Base-by-base conservation (phyloP, 2,888 invertebrate genomes). In the Diarsia dahlii region DNA sequence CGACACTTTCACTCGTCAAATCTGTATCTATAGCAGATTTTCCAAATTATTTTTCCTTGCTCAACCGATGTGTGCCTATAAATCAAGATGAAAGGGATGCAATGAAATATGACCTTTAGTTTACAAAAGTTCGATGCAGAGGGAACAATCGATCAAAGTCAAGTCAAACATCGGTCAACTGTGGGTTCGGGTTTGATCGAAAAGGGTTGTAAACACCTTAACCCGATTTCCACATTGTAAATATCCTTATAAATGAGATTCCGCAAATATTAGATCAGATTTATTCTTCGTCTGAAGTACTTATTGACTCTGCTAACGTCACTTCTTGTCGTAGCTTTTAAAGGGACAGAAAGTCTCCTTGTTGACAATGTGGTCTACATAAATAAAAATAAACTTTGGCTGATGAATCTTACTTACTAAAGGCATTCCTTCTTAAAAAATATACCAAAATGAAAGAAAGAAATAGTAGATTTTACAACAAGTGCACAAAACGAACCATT, bases 201-300 rank as follows among this genome's bases (percentile, higher is more conserved):
- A 70, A 75, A 45, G 63, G 71, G 45, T 63, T 60, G 58, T 62
- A 56, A 62, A 74, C 62, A 83, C 46, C 50, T 23, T 13, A 20
- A 52, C 15, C 68, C 45, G 58, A 60, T 72, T 50, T 45, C 34
- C 8, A 28, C 69, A 54, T 23, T 52, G 71, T 48, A 80, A 74
- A 84, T 66, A 75, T n/a, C 10, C 15, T 28, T 60, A 12, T 5
- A 54, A 3, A 54, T 48, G 34, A 60, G 39, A 48, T 81, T 65
- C 18, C 46, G n/a, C 64, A 81, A 73, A 82, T 81, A 82, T 71
- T 76, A n/a, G 13, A 2, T 45, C 23, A 13, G 13, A 69, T 66
- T 71, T 64, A n/a, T 52, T 60, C 20, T 13, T 58, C 20, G 48
- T 52, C 8, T 58, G n/a, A n/a, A 23, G 52, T 65, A 67, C 5